These are phyloP conservation scores for Leptodactylus fallax DNA, from an alignment of 2,797 vertebrate species.

Conservation along the genomic window DNA sequence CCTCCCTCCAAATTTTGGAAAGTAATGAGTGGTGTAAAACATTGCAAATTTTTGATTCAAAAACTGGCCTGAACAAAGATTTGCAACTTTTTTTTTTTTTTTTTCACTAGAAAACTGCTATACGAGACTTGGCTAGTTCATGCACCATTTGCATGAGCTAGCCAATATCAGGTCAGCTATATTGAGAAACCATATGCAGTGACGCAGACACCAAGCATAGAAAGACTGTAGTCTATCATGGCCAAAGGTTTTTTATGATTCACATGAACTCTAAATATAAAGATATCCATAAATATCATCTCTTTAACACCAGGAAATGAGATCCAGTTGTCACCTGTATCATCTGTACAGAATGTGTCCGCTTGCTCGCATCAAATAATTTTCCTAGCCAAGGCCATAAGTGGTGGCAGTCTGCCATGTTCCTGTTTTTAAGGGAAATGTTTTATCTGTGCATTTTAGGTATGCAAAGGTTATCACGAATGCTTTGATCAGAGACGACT, in stretches of 20 bases:
- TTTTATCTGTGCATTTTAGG: slow-evolving; percentile 10
- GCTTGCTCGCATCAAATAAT: neutral
- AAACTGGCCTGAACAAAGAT: no score
- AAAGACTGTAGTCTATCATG: neutral
- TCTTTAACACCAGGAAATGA: neutral
- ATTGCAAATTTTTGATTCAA: no score
- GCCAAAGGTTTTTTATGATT: neutral
- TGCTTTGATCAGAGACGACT: neutral
- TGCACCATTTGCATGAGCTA: no score
- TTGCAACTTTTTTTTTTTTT: no score
- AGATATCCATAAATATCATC: neutral
- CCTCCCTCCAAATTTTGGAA: no score
- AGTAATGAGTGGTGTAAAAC: no score
- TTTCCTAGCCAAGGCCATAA: neutral
- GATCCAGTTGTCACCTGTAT: neutral
- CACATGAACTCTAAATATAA: neutral
- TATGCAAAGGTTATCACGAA: neutral
- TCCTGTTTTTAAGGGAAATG: slow-evolving; percentile 8
- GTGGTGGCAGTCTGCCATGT: neutral
- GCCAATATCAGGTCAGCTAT: neutral
- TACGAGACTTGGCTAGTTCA: no score
- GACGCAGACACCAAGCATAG: neutral
- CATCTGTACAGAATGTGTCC: neutral
- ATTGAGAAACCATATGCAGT: neutral
- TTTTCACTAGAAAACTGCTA: no score